These are phyloP conservation scores for Agrotis clavis DNA, from an alignment of 2,888 invertebrate species.

Conservation along the genomic window DNA sequence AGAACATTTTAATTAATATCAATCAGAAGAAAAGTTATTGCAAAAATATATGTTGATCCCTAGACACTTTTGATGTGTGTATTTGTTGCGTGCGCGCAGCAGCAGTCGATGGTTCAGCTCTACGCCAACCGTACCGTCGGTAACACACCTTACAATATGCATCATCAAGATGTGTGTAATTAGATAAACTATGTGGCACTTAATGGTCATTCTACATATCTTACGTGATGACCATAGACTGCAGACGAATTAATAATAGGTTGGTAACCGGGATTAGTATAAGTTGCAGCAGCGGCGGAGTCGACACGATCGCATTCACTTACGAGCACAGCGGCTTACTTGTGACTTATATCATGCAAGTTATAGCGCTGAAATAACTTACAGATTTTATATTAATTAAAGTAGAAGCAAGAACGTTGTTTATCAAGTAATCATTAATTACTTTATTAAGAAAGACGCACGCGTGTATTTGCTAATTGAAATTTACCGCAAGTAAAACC, in stretches of 20 bases:
- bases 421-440: conserved; percentile 8
- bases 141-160: too few species aligned
- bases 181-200: too few species aligned
- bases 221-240: neutral
- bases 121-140: too few species aligned
- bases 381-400: conserved; percentile 23
- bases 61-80: too few species aligned
- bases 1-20: too few species aligned
- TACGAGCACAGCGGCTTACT: conserved; percentile 41
- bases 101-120: too few species aligned
- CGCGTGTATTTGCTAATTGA: neutral
- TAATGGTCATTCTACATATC: neutral
- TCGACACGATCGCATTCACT: conserved; percentile 52
- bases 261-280: conserved; percentile 54
- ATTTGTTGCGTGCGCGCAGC: too few species aligned
- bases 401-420: neutral
- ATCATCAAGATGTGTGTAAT: too few species aligned
- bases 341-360: conserved; percentile 41
- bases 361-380: conserved; percentile 15
- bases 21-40: too few species aligned
- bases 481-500: conserved; percentile 6
- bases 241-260: conserved; percentile 38
- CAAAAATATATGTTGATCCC: too few species aligned
- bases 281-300: conserved; percentile 13
- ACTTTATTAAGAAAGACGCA: conserved; percentile 2